Base-by-base conservation (phyloP, 2,888 invertebrate genomes). In the Drosophila atroscutellata region DNA sequence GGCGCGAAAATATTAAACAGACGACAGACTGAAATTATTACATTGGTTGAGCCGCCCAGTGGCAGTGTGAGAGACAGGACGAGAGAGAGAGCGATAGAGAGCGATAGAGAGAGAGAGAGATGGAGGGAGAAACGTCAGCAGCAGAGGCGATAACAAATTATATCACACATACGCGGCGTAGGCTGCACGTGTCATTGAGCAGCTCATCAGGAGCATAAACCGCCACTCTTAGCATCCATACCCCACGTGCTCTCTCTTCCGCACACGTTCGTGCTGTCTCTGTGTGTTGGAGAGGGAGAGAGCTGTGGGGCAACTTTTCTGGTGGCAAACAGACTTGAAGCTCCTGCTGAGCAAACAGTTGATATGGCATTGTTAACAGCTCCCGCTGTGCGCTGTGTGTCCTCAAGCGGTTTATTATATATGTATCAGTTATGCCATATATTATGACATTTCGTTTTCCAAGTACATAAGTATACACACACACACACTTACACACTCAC, bases 1-100 rank as follows among this genome's bases (percentile, higher is more conserved):
- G 74, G 90, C 86, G 88, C 83, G 83, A 88, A 83, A 81, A 86
- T 87, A 86, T 86, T 89, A 90, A 88, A 88, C 82, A 86, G 82
- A 76, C 77, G 73, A 76, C 83, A 88, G 86, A 58, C 72, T 66
- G 72, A 73, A 83, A 83, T 86, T 83, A 85, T 89, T 77, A 76
- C 73, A 61, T 50, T 47, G 36, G 11, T 26, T 54, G 34, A 20
- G 52, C 11, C 42, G 20, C 42, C 20, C 42, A 20, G 20, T 42
- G 13, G 30, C 13, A n/a, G 52, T 13, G 13, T 13, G 30, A 5
- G 15, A 24, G 52, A 51, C 7, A 15, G 51, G 15, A 0, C 8
- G 28, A 3, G 30, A n/a, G n/a, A 54, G 24, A 52, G 54, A 26
- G 0, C 45, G 37, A 37, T 8, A 6, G 32, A 15, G 2, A 15